A percentile compares a stretch with the other conserved stretches of the same genome.
phyloP scores from a whole-genome alignment of 2,888 invertebrate genomes.

The Sicus ferrugineus region DNA sequence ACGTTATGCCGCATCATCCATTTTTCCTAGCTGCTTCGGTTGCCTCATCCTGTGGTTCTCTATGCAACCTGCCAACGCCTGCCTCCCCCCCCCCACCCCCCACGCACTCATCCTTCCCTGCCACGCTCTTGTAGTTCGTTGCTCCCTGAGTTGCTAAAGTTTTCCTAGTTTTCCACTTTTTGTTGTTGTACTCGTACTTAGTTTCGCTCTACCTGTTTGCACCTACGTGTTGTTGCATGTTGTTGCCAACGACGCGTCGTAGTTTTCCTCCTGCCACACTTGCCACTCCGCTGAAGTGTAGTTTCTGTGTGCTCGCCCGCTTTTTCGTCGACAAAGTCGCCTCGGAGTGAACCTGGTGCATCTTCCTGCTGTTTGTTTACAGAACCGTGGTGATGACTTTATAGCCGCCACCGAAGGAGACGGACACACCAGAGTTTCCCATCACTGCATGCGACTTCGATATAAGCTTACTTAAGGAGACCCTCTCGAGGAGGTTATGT shows the following conservation, averaged over 20 bases:
- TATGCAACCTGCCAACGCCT: too few relatives aligned
- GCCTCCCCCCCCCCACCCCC: not conserved
- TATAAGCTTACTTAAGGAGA: not conserved
- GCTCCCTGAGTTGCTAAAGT: conserved; percentile 15
- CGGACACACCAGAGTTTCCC: not conserved
- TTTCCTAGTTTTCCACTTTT: conserved; percentile 14
- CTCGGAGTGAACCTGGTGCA: not conserved
- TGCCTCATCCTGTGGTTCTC: not conserved
- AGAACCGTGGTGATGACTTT: conserved; percentile 13
- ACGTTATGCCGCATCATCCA: too few relatives aligned
- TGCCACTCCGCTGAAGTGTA: not conserved
- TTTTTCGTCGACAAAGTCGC: not conserved
- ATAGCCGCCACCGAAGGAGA: conserved; percentile 5
- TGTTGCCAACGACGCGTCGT: not conserved
- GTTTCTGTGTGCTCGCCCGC: conserved; percentile 4
- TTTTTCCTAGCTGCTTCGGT: not conserved
- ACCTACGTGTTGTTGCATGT: not conserved
- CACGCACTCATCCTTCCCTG: not conserved
- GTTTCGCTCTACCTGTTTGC: conserved; percentile 12
- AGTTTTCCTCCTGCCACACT: not conserved
- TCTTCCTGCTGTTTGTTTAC: conserved; percentile 15
- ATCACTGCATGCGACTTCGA: not conserved
- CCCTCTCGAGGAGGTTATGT: not conserved
- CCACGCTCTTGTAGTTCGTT: conserved; percentile 15
- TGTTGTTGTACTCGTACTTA: not conserved